Conservation (phyloP, 2,113 vertebrate species). For the Cavia porcellus region DNA sequence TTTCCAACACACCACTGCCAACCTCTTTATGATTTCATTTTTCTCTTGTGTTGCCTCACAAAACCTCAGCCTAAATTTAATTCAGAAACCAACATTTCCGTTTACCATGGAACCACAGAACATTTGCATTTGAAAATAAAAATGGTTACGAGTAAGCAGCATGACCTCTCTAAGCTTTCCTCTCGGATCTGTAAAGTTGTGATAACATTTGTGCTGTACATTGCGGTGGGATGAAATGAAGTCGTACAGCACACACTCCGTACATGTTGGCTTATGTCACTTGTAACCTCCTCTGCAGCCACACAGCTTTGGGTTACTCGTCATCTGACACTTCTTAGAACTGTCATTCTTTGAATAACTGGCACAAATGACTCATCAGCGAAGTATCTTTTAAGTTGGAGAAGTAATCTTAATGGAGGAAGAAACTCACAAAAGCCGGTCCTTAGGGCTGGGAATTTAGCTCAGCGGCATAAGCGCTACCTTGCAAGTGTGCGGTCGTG, state of each 20-base stretch:
- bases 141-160: neutral
- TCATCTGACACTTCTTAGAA: neutral
- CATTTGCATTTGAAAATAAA: constrained; percentile 53
- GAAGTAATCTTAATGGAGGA: neutral
- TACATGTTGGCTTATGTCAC: neutral
- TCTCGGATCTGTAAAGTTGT: constrained; percentile 5
- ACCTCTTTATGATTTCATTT: constrained; percentile 27
- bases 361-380: neutral
- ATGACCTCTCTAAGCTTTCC: neutral
- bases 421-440: neutral
- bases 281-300: neutral
- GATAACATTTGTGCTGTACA: neutral
- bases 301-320: neutral
- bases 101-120: neutral
- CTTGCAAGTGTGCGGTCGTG: too few relatives aligned
- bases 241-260: neutral
- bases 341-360: constrained; percentile 5
- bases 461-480: too few relatives aligned
- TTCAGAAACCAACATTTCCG: constrained; percentile 34
- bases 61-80: constrained; percentile 46
- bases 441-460: too few relatives aligned
- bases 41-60: neutral
- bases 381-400: constrained; percentile 14
- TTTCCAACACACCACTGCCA: neutral
- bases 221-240: neutral